phyloP scores from a whole-genome alignment of 2,888 invertebrate species.

The Therioaphis trifolii region DNA sequence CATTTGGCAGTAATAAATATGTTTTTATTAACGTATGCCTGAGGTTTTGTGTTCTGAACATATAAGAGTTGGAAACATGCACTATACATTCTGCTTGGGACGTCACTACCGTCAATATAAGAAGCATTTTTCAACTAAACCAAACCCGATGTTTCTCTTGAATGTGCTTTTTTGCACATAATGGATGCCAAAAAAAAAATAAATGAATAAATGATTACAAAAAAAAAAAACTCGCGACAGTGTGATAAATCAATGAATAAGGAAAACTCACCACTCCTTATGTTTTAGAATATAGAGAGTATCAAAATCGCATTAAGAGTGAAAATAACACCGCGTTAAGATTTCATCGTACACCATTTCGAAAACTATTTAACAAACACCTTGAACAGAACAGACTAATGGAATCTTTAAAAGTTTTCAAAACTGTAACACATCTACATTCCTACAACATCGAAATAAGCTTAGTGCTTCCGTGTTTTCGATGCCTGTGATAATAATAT shows the following conservation, averaged over 20 bases:
- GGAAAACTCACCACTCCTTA: not conserved
- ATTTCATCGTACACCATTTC: not conserved
- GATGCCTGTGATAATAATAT: slow-evolving; percentile 15
- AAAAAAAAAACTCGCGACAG: not conserved
- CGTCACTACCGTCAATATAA: not conserved
- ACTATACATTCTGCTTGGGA: not conserved
- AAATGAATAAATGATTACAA: too few species aligned
- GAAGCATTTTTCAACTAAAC: not conserved
- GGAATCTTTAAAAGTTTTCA: not conserved
- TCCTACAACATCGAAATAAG: not conserved
- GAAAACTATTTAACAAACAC: not conserved
- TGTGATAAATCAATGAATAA: slow-evolving; percentile 11
- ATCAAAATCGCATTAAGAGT: slow-evolving; percentile 21
- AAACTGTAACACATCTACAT: not conserved
- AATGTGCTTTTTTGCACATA: not conserved
- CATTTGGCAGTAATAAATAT: too few species aligned
- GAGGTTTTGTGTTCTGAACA: too few species aligned
- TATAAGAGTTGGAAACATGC: too few species aligned
- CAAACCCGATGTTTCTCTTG: not conserved
- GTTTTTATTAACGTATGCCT: too few species aligned
- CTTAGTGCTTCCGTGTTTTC: not conserved
- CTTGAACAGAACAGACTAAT: not conserved
- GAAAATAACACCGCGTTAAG: not conserved
- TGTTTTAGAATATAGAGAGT: not conserved
- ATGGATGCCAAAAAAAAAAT: slow-evolving; percentile 5